Percentiles rank a stretch among this genome's conserved stretches.
Conservation (phyloP, 2,113 vertebrate species). For the Psephotus haematonotus region DNA sequence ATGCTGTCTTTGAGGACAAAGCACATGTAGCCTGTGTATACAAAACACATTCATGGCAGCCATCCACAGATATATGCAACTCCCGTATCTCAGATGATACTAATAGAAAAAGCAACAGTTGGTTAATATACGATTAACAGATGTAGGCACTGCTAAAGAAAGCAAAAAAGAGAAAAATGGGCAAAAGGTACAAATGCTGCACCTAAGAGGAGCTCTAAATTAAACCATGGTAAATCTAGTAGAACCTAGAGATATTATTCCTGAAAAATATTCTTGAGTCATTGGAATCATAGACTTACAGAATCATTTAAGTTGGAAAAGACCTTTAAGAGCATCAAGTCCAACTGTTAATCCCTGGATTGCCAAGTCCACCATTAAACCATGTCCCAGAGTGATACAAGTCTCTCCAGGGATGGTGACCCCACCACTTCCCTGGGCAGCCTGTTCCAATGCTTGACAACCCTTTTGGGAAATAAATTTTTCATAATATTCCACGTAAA, state of each 20-base stretch:
- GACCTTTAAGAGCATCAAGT: neutral
- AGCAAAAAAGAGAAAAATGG: neutral
- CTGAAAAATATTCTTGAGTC: neutral
- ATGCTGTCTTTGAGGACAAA: neutral
- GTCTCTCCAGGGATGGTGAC: neutral
- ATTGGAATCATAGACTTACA: neutral
- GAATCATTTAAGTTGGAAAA: neutral
- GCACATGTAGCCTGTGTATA: neutral
- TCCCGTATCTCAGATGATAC: neutral
- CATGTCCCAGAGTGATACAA: neutral
- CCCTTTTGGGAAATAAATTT: neutral
- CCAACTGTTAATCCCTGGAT: neutral
- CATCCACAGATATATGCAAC: neutral
- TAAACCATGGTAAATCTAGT: neutral
- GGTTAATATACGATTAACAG: constrained; percentile 24
- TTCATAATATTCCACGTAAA: neutral
- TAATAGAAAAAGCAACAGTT: neutral
- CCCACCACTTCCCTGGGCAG: neutral
- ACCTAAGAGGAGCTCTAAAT: neutral
- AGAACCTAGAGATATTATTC: neutral
- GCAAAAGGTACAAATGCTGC: neutral
- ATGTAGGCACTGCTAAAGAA: neutral
- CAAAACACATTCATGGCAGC: constrained; percentile 22
- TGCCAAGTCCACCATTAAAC: neutral
- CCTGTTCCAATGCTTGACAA: neutral